Conservation (phyloP, 2,113 vertebrate species). For the Zosterops lateralis region DNA sequence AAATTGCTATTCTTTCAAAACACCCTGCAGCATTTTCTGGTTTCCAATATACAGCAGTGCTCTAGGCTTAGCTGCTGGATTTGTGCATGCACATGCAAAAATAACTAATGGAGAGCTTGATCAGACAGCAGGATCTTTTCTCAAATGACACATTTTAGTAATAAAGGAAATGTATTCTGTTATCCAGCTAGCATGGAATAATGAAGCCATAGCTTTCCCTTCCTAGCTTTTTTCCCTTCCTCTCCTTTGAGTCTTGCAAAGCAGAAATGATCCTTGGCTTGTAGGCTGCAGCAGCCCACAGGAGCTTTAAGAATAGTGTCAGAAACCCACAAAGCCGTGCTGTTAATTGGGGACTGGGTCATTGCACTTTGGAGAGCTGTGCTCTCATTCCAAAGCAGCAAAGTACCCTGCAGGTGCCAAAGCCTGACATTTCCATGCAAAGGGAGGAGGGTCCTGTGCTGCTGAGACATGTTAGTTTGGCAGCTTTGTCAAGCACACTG, state of each 20-base stretch:
- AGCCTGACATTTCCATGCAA: conserved; percentile 37
- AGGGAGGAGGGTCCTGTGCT: not conserved
- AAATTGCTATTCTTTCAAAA: conserved; percentile 65
- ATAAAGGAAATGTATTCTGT: conserved; percentile 64
- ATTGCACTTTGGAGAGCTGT: conserved; percentile 56
- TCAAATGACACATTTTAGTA: conserved; percentile 65
- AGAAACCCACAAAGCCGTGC: conserved; percentile 50
- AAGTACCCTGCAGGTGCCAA: conserved; percentile 26
- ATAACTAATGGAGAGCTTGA: conserved; percentile 55
- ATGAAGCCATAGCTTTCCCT: conserved; percentile 49
- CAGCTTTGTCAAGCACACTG: not conserved
- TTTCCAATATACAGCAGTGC: conserved; percentile 36
- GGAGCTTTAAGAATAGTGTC: conserved; percentile 62
- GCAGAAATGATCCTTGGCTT: conserved; percentile 46
- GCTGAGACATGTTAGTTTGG: not conserved
- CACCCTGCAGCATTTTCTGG: conserved; percentile 59
- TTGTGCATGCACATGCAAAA: conserved; percentile 44
- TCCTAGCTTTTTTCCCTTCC: not conserved
- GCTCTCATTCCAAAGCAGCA: conserved; percentile 54
- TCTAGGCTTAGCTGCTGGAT: conserved; percentile 51
- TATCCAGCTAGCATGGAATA: conserved; percentile 69
- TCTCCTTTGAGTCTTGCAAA: conserved; percentile 50
- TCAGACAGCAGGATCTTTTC: conserved; percentile 54
- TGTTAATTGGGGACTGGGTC: conserved; percentile 57
- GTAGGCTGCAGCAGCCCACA: conserved; percentile 65